Conservation (phyloP, 2,113 vertebrate genomes). For the Mastomys natalensis region DNA sequence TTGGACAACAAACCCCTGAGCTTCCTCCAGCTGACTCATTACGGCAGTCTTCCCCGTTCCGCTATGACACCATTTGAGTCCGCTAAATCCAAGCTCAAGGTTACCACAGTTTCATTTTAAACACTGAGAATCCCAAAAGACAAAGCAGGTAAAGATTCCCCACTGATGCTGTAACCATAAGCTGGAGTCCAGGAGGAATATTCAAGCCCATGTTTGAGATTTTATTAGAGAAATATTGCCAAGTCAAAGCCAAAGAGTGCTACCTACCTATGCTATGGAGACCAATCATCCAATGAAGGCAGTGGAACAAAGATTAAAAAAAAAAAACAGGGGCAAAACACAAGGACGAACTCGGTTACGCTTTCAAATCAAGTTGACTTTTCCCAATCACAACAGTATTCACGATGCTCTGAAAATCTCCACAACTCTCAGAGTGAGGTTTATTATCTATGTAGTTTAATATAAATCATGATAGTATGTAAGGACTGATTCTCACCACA, state of each 20-base stretch:
- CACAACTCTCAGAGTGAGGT: background rate
- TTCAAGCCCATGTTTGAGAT: conserved; percentile 5
- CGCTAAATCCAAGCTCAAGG: background rate
- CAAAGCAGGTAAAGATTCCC: background rate
- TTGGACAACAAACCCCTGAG: background rate
- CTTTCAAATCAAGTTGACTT: conserved; percentile 2
- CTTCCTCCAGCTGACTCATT: background rate
- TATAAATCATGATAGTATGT: background rate
- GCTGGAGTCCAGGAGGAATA: background rate
- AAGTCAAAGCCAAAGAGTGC: background rate
- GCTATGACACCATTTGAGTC: background rate
- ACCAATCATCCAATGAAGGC: background rate
- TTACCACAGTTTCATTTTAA: conserved; percentile 28
- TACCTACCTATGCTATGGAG: background rate
- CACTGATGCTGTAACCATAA: background rate
- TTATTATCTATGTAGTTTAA: background rate
- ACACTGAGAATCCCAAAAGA: background rate
- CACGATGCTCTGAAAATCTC: conserved; percentile 15
- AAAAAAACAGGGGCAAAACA: background rate
- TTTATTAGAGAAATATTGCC: background rate
- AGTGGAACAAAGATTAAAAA: no score
- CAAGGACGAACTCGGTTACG: background rate
- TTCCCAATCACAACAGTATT: background rate
- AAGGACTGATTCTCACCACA: background rate
- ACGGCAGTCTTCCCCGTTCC: background rate